phyloP scores from a whole-genome alignment of 2,797 vertebrate genomes.

The Leptatherina wallacei region DNA sequence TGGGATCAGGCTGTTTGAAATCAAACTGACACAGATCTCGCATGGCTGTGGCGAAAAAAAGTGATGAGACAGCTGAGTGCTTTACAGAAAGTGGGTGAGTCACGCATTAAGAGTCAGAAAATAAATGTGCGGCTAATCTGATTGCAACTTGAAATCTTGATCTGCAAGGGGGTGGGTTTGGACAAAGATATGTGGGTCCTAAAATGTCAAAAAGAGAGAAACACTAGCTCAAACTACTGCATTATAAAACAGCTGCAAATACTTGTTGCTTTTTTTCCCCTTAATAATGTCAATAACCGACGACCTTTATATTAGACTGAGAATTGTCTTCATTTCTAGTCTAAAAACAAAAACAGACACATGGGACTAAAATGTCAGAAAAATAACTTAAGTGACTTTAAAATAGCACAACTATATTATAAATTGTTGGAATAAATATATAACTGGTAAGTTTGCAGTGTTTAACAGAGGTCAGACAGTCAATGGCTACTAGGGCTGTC shows the following conservation, averaged over 20 bases:
- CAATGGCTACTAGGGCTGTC: conserved; percentile 49
- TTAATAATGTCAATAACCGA: neutral
- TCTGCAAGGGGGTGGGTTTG: neutral
- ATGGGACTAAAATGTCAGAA: neutral
- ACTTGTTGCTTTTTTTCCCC: conserved; percentile 10
- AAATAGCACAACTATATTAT: neutral
- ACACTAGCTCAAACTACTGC: conserved; percentile 31
- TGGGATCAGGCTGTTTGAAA: conserved; percentile 15
- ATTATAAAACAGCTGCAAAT: conserved; percentile 29
- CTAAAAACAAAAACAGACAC: neutral
- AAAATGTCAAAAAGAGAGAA: conserved; percentile 24
- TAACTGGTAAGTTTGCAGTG: conserved; percentile 22
- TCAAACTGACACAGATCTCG: conserved; percentile 12
- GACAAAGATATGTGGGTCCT: conserved; percentile 10
- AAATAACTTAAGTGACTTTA: neutral
- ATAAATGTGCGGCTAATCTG: conserved; percentile 46
- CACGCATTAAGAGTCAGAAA: conserved; percentile 5
- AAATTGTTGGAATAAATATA: conserved; percentile 5
- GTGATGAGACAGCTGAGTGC: conserved; percentile 34
- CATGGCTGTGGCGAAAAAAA: conserved; percentile 21
- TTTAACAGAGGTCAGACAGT: conserved; percentile 60
- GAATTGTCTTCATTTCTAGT: too few relatives aligned
- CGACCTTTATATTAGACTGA: neutral
- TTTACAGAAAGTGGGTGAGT: conserved; percentile 18
- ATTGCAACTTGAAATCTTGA: conserved; percentile 10